Percentiles rank a stretch among this genome's conserved stretches.
phyloP scores from a whole-genome alignment of 2,797 vertebrate species.

The Onychomys torridus region DNA sequence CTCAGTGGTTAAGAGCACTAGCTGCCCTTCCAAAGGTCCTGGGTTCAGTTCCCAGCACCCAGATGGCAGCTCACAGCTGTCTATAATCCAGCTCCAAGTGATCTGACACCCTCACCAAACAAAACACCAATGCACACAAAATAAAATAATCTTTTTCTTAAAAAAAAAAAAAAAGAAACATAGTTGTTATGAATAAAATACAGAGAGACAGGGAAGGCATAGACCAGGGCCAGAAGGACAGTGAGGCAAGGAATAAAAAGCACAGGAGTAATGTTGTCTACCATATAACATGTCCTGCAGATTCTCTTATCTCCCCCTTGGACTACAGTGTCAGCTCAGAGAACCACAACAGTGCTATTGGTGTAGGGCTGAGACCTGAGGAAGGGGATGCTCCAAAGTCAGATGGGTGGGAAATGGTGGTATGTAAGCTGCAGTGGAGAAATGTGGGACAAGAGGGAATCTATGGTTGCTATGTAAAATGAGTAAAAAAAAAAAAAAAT shows the following conservation, averaged over 20 bases:
- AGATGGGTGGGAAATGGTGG: rapidly evolving
- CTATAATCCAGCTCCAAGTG: not conserved
- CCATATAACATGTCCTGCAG: not conserved
- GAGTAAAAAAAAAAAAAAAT: too few species aligned
- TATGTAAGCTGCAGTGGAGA: not conserved
- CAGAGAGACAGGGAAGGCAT: not conserved
- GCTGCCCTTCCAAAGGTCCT: too few species aligned
- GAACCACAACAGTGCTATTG: not conserved
- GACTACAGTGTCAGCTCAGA: not conserved
- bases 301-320: not conserved
- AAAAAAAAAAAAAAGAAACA: not conserved
- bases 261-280: not conserved
- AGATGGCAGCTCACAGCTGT: too few species aligned
- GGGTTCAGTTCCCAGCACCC: too few species aligned
- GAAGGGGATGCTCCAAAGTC: not conserved
- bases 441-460: too few species aligned
- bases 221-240: not conserved
- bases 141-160: too few species aligned
- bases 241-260: not conserved
- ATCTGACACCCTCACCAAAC: not conserved
- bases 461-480: too few species aligned
- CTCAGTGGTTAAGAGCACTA: too few species aligned
- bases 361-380: not conserved
- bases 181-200: not conserved
- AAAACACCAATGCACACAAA: too few species aligned